A percentile compares a stretch with the other conserved stretches of the same genome.
phyloP scores from a whole-genome alignment of 2,888 invertebrate species.

The Diarsia dahlii region DNA sequence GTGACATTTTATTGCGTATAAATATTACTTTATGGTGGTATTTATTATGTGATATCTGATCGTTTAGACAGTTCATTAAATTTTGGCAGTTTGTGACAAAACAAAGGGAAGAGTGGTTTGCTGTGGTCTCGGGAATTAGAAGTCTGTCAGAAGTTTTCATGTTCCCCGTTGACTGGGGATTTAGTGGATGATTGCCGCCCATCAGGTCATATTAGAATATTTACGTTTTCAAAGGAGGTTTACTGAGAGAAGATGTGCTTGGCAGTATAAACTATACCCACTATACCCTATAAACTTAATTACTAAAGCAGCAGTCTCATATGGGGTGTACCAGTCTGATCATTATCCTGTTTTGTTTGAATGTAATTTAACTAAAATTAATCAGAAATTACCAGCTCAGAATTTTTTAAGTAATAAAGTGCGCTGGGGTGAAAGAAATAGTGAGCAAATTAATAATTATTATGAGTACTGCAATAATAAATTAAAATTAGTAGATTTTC shows the following conservation, averaged over 20 bases:
- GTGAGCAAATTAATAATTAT: too few relatives aligned
- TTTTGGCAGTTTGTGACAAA: constrained; percentile 5
- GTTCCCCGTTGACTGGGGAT: not conserved
- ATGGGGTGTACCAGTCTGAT: too few relatives aligned
- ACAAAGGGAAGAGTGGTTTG: not conserved
- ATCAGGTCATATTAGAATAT: not conserved
- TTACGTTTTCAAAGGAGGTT: not conserved
- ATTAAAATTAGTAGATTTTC: too few relatives aligned
- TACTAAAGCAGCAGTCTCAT: too few relatives aligned
- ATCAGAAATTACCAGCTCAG: too few relatives aligned
- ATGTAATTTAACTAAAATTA: too few relatives aligned
- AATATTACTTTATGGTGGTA: constrained; percentile 58
- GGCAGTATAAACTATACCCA: not conserved
- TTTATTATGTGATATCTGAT: constrained; percentile 47
- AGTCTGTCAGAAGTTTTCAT: not conserved
- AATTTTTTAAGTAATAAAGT: too few relatives aligned
- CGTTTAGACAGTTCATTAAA: constrained; percentile 42
- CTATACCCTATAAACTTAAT: too few relatives aligned
- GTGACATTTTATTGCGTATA: constrained; percentile 59
- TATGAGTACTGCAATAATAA: too few relatives aligned
- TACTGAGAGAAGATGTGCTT: not conserved
- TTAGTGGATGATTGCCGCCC: not conserved
- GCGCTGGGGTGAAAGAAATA: too few relatives aligned
- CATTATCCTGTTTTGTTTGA: too few relatives aligned
- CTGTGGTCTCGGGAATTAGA: not conserved